phyloP scores from a whole-genome alignment of 2,113 vertebrate species.

The Actenoides lindsayi region DNA sequence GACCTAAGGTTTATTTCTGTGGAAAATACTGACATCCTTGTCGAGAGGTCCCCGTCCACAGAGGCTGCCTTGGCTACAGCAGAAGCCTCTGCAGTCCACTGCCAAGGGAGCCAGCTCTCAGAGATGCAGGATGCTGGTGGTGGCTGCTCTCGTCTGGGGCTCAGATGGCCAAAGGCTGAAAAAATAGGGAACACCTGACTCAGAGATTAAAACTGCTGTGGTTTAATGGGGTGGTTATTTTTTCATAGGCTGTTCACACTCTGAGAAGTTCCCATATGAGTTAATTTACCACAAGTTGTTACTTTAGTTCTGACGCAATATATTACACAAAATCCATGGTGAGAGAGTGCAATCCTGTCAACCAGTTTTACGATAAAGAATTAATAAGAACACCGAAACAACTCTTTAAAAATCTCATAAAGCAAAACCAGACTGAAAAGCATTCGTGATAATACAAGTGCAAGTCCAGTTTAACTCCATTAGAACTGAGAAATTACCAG shows the following conservation, averaged over 20 bases:
- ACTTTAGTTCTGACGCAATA: neutral
- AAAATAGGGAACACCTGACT: neutral
- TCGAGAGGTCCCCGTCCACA: neutral
- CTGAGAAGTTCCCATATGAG: neutral
- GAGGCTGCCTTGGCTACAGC: neutral
- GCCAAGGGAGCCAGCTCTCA: fast-evolving
- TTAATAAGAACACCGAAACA: neutral
- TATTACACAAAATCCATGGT: neutral
- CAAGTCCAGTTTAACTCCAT: slow-evolving; percentile 1
- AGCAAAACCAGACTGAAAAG: neutral
- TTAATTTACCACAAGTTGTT: neutral
- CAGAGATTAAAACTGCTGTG: neutral
- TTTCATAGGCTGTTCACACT: neutral
- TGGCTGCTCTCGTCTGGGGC: neutral
- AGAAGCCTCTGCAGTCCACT: neutral
- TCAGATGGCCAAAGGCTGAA: neutral
- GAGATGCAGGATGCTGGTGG: neutral
- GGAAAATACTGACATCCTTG: neutral
- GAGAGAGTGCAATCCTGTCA: neutral
- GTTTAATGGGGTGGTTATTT: neutral
- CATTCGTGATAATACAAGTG: neutral
- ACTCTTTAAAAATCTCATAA: neutral
- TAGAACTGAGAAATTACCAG: neutral
- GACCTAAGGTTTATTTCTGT: neutral
- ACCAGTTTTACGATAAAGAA: neutral